Base-by-base conservation (phyloP, 2,888 invertebrate species). In the Mamestra brassicae region DNA sequence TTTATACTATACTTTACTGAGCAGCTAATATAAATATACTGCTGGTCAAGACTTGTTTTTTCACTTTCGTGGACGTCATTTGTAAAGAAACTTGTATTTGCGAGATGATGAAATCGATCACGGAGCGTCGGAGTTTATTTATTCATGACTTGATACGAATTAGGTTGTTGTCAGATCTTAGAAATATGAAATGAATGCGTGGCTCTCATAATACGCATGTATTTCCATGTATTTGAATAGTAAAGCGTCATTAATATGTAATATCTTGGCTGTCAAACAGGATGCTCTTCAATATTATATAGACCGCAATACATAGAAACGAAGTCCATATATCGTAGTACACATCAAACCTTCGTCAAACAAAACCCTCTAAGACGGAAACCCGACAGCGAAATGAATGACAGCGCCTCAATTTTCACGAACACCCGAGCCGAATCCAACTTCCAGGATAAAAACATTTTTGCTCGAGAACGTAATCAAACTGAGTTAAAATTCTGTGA, bases 391-490 rank as follows among this genome's bases (percentile, higher is more conserved):
- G 47, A 72, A 74, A 71, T 68, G 74, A 76, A 36, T 79, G 76
- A 69, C 74, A 80, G 45, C 72, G 38, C 62, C 68, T 64, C 74
- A 85, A 83, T 80, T 78, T 80, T 71, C 68, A 72, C 65, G 57
- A 71, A 74, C 60, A 70, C 50, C 61, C 66, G 52, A 66, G 50
- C 47, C 62, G 54, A 57, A 68, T 62, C 17, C 15, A 65, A 71
- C 34, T 70, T 69, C 65, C 13, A 47, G 11, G 74, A 77, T 60
- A 82, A 80, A 74, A 57, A 54, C 42, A 71, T 78, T 74, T 73
- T 75, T 69, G 34, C 60, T 50, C 42, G 62, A 69, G 74, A 81
- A 83, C 60, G 73, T 78, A 80, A 86, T 85, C 76, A 82, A 80
- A 86, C 67, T 63, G 72, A 64, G 80, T 76, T 74, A 76, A 77